A percentile compares a stretch with the other conserved stretches of the same genome.
Evolutionary conservation across 2,888 invertebrate species (phyloP).

Genomic region (Lycia hirtaria): DNA sequence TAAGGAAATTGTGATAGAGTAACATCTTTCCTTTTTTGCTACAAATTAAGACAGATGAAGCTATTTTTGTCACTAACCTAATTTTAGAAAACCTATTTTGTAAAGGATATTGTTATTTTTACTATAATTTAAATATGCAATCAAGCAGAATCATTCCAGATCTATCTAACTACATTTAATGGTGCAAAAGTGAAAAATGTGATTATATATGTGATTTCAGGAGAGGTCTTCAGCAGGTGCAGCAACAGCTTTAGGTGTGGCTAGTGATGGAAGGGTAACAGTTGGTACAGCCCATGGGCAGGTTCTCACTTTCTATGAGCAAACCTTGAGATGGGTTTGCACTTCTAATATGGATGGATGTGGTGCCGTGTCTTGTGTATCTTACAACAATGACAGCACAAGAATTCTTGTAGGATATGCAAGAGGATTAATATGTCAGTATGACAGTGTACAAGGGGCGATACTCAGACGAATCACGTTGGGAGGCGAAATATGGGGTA

Average conservation of each 20-base stretch:
- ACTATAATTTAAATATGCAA: too few species aligned
- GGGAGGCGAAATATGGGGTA: conserved; percentile 80
- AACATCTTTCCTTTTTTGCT: too few species aligned
- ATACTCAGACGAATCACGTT: conserved; percentile 76
- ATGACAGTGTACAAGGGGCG: conserved; percentile 90
- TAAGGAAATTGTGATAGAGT: too few species aligned
- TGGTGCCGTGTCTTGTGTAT: conserved; percentile 92
- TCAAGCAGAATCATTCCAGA: too few species aligned
- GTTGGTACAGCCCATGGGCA: conserved; percentile 98
- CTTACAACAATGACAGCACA: conserved; percentile 94
- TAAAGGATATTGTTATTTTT: too few species aligned
- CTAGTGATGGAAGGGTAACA: conserved; percentile 90
- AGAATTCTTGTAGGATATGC: conserved; percentile 91
- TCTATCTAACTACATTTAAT: too few species aligned
- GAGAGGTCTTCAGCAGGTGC: conserved; percentile 95
- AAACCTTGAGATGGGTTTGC: conserved; percentile 95
- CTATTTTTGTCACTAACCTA: too few species aligned
- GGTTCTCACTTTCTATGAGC: conserved; percentile 90
- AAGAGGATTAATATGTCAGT: conserved; percentile 95
- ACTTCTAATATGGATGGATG: conserved; percentile 87
- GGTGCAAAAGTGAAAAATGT: too few species aligned
- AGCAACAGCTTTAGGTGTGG: conserved; percentile 92
- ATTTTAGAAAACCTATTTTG: too few species aligned
- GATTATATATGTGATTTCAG: conserved; percentile 79
- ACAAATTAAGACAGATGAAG: too few species aligned